These are phyloP conservation scores for Nomada hirtipes DNA, from an alignment of 2,888 invertebrate genomes.

Conservation along the genomic window DNA sequence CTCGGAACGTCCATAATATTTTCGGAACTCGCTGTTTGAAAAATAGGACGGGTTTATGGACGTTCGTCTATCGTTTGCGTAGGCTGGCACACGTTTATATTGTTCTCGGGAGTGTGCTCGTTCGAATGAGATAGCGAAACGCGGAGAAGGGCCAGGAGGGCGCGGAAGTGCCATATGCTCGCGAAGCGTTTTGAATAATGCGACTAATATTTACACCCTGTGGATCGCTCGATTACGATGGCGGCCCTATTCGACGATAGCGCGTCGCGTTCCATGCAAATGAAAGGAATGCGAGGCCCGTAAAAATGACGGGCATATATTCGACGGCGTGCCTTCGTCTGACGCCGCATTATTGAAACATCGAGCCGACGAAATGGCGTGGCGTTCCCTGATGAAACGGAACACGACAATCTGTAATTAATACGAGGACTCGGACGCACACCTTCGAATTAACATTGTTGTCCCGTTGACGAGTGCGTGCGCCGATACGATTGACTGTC, in stretches of 20 bases:
- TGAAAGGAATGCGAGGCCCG: slow-evolving; percentile 32
- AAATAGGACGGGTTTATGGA: slow-evolving; percentile 21
- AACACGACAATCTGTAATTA: slow-evolving; percentile 14
- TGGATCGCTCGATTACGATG: slow-evolving; percentile 54
- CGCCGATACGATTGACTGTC: slow-evolving; percentile 14
- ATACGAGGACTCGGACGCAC: slow-evolving; percentile 16
- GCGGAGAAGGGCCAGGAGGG: slow-evolving; percentile 28
- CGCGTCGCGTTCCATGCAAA: slow-evolving; percentile 36
- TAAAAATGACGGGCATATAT: slow-evolving; percentile 45
- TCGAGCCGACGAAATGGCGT: background rate
- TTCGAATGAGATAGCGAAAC: slow-evolving; percentile 31
- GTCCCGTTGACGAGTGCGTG: background rate
- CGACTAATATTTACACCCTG: slow-evolving; percentile 58
- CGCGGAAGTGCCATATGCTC: slow-evolving; percentile 48
- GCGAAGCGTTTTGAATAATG: slow-evolving; percentile 61
- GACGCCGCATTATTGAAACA: slow-evolving; percentile 23
- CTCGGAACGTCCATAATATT: slow-evolving; percentile 4
- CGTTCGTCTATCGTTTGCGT: slow-evolving; percentile 13
- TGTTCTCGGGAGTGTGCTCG: slow-evolving; percentile 20
- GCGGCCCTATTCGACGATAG: slow-evolving; percentile 25
- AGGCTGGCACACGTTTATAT: slow-evolving; percentile 29
- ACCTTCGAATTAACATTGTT: slow-evolving; percentile 12
- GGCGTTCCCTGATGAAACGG: slow-evolving; percentile 6
- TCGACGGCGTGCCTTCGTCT: background rate
- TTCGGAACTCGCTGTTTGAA: background rate